Base-by-base conservation (phyloP, 2,797 vertebrate genomes). In the Peromyscus melanophrys region DNA sequence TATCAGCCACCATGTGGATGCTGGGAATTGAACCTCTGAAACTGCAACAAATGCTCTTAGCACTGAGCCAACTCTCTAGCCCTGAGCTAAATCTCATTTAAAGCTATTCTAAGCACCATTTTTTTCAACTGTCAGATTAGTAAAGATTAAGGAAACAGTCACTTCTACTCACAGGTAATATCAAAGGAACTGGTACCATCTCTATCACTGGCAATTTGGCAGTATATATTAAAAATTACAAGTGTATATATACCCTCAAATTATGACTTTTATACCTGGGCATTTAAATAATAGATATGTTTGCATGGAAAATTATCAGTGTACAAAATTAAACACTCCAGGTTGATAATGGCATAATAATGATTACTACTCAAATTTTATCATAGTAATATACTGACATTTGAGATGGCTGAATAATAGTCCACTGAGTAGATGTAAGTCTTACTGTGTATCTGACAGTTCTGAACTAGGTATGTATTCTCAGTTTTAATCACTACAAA, bases 301-400 rank as follows among this genome's bases (percentile, higher is more conserved):
- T 81, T 97, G 90, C 86, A 96, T 73, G 49, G 75, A 43, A 92
- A 93, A 89, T 84, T n/a, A 89, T 80, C 34, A 59, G 29, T 49
- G 29, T 84, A 71, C 37, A 87, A 21, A 84, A 34, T 37, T 59
- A 80, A 59, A 89, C 67, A 95, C 17, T 84, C 3, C 3, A 85
- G 17, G 65, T 31, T 69, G 91, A 4, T 88, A 96, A 83, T 1
- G 69, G 63, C 8, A 96, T 59, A 95, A 93, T 52, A 90, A 8
- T 69, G 37, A 52, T 40, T 40, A 85, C 81, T 85, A 93, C 40
- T n/a, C 25, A 89, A 92, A 92, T 57, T 49, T 73, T 37, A 82
- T 59, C 55, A 83, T 43, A 14, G 37, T 63, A 83, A 43, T 63
- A 40, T 19, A 40, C 6, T 83, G n/a, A 14, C n/a, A 96, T 46